Percentiles rank a stretch among this genome's conserved stretches.
Evolutionary conservation across 2,113 vertebrate species (phyloP).

Genomic region (Triplophysa tibetana): DNA sequence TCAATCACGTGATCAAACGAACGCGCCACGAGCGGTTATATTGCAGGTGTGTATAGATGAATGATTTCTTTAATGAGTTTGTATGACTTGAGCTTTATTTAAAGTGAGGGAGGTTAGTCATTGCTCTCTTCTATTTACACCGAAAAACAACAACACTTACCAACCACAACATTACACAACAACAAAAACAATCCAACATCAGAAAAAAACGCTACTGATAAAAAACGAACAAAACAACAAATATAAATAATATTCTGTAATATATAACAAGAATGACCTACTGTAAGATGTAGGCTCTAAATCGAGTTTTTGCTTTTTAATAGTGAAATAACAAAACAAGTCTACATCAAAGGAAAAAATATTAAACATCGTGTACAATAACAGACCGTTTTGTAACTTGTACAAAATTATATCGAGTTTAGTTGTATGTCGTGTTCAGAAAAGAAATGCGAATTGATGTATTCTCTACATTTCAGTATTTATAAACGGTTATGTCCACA

Average conservation of each 20-base stretch:
- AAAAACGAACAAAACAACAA: slow-evolving; percentile 57
- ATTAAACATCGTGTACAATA: slow-evolving; percentile 1
- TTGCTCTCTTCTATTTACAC: slow-evolving; percentile 57
- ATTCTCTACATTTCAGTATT: no score
- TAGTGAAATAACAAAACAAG: slow-evolving; percentile 50
- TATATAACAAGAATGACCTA: slow-evolving; percentile 57
- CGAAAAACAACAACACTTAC: slow-evolving; percentile 46
- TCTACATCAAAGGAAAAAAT: slow-evolving; percentile 33
- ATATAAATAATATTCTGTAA: slow-evolving; percentile 69
- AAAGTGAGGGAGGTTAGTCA: slow-evolving; percentile 64
- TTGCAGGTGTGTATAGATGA: no score
- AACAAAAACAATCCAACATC: slow-evolving; percentile 45
- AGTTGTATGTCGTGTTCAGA: background rate
- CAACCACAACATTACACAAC: slow-evolving; percentile 30
- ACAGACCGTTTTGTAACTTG: background rate
- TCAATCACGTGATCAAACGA: no score
- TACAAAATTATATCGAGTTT: background rate
- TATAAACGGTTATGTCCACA: background rate
- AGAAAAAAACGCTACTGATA: slow-evolving; percentile 45
- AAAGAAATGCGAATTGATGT: no score
- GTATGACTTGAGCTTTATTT: slow-evolving; percentile 72
- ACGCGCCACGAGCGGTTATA: no score
- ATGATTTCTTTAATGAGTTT: background rate
- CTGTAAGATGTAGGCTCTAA: slow-evolving; percentile 40
- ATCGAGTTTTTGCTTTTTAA: slow-evolving; percentile 33